Conservation (phyloP, 1,140 invertebrate species). For the Philotrypesis tridentata region DNA sequence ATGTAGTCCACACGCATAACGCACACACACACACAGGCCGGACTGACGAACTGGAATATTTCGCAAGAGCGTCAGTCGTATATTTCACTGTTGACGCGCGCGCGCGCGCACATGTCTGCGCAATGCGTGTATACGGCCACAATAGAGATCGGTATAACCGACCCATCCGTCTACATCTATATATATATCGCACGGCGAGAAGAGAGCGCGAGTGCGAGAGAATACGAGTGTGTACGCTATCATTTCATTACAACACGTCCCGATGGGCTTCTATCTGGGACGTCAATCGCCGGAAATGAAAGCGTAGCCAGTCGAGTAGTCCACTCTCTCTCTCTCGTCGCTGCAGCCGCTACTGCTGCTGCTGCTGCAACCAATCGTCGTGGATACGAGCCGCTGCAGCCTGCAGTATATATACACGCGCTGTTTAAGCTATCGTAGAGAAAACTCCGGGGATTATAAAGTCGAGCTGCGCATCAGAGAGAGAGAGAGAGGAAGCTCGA, state of each 20-base stretch:
- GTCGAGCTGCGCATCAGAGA: neutral
- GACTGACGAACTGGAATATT: constrained; percentile 1
- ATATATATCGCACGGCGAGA: too few relatives aligned
- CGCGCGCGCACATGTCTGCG: too few relatives aligned
- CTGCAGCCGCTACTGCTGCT: too few relatives aligned
- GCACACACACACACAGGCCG: neutral
- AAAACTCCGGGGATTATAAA: neutral
- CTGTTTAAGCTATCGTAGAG: neutral
- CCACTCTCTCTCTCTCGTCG: neutral
- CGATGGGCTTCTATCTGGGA: constrained; percentile 14
- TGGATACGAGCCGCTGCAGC: too few relatives aligned
- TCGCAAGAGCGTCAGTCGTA: neutral
- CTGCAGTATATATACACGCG: too few relatives aligned
- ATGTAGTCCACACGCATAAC: neutral
- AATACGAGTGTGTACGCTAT: neutral
- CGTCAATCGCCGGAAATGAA: constrained; percentile 42
- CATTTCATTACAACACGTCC: constrained; percentile 33
- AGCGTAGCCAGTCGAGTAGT: constrained; percentile 5
- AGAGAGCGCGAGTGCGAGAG: neutral
- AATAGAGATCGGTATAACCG: neutral
- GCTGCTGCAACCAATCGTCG: neutral
- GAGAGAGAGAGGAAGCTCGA: neutral
- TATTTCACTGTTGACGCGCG: neutral
- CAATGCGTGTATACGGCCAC: neutral
- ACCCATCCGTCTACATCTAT: neutral